Evolutionary conservation across 2,113 vertebrate species (phyloP), one percentile per base, ranked within the genome.

Genomic region (Eublepharis macularius): DNA sequence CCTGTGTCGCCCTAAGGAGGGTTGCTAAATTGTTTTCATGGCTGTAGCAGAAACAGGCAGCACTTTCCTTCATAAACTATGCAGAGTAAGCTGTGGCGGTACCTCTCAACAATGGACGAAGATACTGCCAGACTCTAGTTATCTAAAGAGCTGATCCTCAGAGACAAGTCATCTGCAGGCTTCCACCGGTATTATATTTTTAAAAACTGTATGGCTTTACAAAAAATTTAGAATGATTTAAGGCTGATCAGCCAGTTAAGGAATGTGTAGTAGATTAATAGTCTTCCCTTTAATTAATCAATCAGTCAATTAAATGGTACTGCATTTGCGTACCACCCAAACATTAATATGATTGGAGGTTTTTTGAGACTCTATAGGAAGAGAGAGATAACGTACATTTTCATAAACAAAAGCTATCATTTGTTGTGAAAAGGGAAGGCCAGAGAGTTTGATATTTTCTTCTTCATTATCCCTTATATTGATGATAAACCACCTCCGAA

Each of bases 31-130:
- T 89, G 83, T 77, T 93, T 91, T 69, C 0, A 0, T 84, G 91
- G 83, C 80, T 90, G 78, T 29, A 57, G 82, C 16, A 1, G 78
- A 73, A 69, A 45, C 36, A 85, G 76, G n/a, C 51, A 19, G 1
- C 34, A 85, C 65, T 87, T 90, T 79, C 85, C 82, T 88, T 84
- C 69, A 82, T 86, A 70, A 60, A 43, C 86, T 84, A 85, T 75
- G 73, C 32, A 0, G 69, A 92, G 88, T 57, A 74, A 82, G 49
- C 60, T 85, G 86, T 8, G 88, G 85, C 8, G n/a, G n/a, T n/a
- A n/a, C n/a, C 6, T 80, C 29, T 79, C 49, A 19, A n/a, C 32
- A 36, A 26, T 36, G 21, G 24, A 41, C 41, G 60, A 36, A 63
- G 60, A 26, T 29, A 10, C 11, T 43, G 60, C 60, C 19, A 29